Conservation (phyloP, 2,888 invertebrate genomes). For the Apantesis nais region DNA sequence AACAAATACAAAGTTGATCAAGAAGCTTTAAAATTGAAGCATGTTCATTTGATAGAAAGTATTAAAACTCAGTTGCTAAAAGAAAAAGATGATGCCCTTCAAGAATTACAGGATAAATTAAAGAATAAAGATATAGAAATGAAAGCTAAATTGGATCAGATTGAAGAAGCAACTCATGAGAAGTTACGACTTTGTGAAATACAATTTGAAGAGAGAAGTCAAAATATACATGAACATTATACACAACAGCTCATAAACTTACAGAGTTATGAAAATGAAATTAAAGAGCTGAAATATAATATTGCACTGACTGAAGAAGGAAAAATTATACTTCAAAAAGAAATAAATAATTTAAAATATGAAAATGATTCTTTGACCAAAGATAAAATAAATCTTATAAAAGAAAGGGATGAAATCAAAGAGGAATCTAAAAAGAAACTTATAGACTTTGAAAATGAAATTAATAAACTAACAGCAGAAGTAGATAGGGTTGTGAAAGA, state of each 20-base stretch:
- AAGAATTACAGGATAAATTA: conserved; percentile 68
- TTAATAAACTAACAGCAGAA: conserved; percentile 74
- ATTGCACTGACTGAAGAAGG: conserved; percentile 65
- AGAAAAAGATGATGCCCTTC: conserved; percentile 70
- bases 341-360: conserved; percentile 62
- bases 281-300: conserved; percentile 66
- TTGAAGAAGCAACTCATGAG: conserved; percentile 76
- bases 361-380: conserved; percentile 62
- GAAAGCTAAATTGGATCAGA: conserved; percentile 79
- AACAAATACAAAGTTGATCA: conserved; percentile 71
- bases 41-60: conserved; percentile 65
- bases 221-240: conserved; percentile 71
- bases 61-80: conserved; percentile 68
- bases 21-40: conserved; percentile 69
- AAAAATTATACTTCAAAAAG: conserved; percentile 61
- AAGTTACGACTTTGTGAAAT: conserved; percentile 79
- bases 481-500: conserved; percentile 78
- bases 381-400: conserved; percentile 60
- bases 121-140: conserved; percentile 71
- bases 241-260: conserved; percentile 68
- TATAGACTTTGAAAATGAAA: conserved; percentile 76
- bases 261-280: conserved; percentile 67
- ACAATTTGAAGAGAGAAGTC: conserved; percentile 78
- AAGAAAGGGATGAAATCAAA: conserved; percentile 67
- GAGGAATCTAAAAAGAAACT: conserved; percentile 70